Base-by-base conservation (phyloP, 1,140 invertebrate species). In the Drosophila orosa region DNA sequence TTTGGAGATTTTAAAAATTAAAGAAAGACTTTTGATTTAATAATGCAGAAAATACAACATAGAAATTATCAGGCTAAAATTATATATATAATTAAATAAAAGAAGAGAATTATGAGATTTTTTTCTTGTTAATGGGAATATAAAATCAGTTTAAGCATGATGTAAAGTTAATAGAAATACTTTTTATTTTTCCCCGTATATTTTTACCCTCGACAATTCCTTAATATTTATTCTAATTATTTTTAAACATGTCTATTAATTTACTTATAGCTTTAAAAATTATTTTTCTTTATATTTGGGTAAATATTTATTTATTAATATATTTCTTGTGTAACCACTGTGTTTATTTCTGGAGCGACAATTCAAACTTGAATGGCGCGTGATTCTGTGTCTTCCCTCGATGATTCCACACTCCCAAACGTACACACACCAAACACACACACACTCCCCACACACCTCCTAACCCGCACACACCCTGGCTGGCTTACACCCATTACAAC, bases 291-390 rank as follows among this genome's bases (percentile, higher is more conserved):
- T 35, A 17, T 39, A 7, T 56, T 7, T 2, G n/a, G n/a, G 6
- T 39, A 35, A 8, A 5, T 22, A 31, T 17, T 25, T 24, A 35
- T 37, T 25, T 25, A 22, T 29, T 9, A 3, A 29, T 6, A 6
- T 40, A 10, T 7, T 59, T 29, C 22, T 9, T 7, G 4, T 13
- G 19, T 10, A 31, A 27, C 74, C 80, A 83, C 74, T 74, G 80
- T 83, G 45, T 56, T 47, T 44, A 52, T 44, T 69, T 67, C 56
- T 71, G 71, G 74, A 87, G 78, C 78, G 68, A 62, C 83, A 74
- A 86, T 74, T 68, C 59, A 74, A 85, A 85, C 74, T 81, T 82
- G 80, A 87, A 86, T 87, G 82, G 82, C 78, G 82, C 81, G 82
- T 82, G 83, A 84, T 84, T 63, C 58, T 73, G 58, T 73, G 74